phyloP scores from a whole-genome alignment of 1,140 invertebrate genomes.

The Drosophila triauraria region DNA sequence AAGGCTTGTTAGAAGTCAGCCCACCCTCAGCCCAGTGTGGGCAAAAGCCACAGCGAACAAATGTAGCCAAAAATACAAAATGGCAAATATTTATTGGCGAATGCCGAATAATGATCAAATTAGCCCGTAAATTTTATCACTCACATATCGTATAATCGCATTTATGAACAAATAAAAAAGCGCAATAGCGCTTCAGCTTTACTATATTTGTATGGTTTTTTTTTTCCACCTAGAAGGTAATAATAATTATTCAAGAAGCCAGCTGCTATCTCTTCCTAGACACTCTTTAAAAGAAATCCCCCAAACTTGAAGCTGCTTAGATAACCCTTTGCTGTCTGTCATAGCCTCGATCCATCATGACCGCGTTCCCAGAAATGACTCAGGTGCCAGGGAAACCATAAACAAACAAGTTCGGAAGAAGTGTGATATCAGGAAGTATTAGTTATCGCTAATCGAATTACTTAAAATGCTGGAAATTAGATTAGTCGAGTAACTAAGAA shows the following conservation, averaged over 20 bases:
- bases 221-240: not conserved
- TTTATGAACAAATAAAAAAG: conserved; percentile 55
- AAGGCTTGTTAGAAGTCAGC: conserved; percentile 42
- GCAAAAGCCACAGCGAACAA: conserved; percentile 60
- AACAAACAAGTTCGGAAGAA: conserved; percentile 36
- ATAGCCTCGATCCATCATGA: conserved; percentile 4
- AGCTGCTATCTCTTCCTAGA: not conserved
- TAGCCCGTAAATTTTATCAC: conserved; percentile 59
- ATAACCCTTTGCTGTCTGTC: conserved; percentile 15
- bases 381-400: conserved; percentile 8
- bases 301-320: conserved; percentile 16
- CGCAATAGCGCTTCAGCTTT: conserved; percentile 41
- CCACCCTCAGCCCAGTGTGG: conserved; percentile 20
- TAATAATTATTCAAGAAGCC: too few species aligned
- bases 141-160: conserved; percentile 29
- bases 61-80: conserved; percentile 2
- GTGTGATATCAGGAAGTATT: conserved; percentile 16
- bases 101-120: conserved; percentile 43
- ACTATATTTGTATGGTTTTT: conserved; percentile 3
- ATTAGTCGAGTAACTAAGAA: conserved; percentile 1
- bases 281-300: conserved; percentile 8
- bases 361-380: conserved; percentile 30
- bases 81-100: conserved; percentile 25
- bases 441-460: conserved; percentile 9
- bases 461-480: conserved; percentile 3